phyloP scores from a whole-genome alignment of 2,113 vertebrate genomes.

The Rhinogobius similis region DNA sequence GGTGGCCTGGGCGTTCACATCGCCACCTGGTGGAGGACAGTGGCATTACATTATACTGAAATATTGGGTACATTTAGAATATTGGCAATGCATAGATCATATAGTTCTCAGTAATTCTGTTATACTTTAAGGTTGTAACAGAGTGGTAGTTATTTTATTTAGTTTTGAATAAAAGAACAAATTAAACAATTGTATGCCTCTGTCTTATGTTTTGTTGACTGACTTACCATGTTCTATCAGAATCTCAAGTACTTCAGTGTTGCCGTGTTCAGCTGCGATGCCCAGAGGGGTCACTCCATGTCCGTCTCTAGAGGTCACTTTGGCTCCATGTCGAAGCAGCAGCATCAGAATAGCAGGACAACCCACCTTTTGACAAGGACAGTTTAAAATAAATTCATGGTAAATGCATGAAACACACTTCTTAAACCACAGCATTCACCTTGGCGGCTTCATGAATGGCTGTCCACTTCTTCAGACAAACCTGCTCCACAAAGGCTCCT shows the following conservation, averaged over 20 bases:
- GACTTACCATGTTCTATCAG: conserved; percentile 82
- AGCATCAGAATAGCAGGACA: conserved; percentile 77
- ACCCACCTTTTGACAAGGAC: conserved; percentile 61
- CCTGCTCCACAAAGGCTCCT: conserved; percentile 81
- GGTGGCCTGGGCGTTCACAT: conserved; percentile 80
- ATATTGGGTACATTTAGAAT: neutral
- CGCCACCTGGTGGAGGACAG: conserved; percentile 76
- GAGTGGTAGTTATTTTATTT: no score
- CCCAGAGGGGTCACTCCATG: conserved; percentile 85
- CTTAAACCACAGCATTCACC: conserved; percentile 35
- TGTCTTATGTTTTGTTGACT: neutral
- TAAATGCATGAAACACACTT: neutral
- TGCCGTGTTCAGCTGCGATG: conserved; percentile 81
- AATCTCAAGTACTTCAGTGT: conserved; percentile 81
- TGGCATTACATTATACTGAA: conserved; percentile 1
- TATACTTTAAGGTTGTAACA: no score
- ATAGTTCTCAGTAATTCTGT: no score
- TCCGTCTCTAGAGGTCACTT: conserved; percentile 69
- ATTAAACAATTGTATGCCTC: no score
- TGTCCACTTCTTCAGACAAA: conserved; percentile 82
- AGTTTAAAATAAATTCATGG: neutral
- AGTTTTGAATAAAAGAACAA: no score
- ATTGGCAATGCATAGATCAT: neutral
- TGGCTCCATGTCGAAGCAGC: conserved; percentile 81
- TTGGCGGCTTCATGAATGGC: conserved; percentile 87